These are phyloP conservation scores for Trichogramma pretiosum DNA, from an alignment of 1,140 invertebrate genomes.

Conservation along the genomic window DNA sequence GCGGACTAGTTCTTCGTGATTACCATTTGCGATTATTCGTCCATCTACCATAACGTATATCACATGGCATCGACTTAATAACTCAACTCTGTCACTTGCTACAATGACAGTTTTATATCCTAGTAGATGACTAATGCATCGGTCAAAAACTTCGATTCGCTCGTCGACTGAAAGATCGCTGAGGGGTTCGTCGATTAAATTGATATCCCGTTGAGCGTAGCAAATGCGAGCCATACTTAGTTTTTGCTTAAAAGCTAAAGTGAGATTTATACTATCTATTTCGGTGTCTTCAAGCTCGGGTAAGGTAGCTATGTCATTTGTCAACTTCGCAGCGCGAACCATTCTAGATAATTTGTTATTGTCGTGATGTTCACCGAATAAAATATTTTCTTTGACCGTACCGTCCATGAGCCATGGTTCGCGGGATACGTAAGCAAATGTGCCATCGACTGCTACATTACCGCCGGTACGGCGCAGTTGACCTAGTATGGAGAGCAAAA, in stretches of 20 bases:
- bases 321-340: background rate
- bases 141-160: background rate
- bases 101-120: conserved; percentile 1
- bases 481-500: conserved; percentile 52
- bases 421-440: conserved; percentile 52
- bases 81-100: conserved; percentile 19
- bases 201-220: conserved; percentile 48
- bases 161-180: conserved; percentile 27
- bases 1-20: conserved; percentile 38
- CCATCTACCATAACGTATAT: conserved; percentile 47
- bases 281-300: conserved; percentile 9
- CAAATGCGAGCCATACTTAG: conserved; percentile 53
- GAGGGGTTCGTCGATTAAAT: conserved; percentile 49
- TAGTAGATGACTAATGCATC: background rate
- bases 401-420: conserved; percentile 54
- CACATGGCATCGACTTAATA: conserved; percentile 44
- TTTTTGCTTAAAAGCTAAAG: conserved; percentile 50
- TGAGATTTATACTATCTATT: background rate
- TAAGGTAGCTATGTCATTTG: background rate
- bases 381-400: conserved; percentile 57
- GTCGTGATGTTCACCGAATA: conserved; percentile 47
- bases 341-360: too few relatives aligned
- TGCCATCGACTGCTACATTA: conserved; percentile 44
- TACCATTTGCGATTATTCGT: conserved; percentile 39
- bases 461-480: conserved; percentile 42